These are phyloP conservation scores for Limnephilus auricula DNA, from an alignment of 2,888 invertebrate genomes.

Conservation along the genomic window DNA sequence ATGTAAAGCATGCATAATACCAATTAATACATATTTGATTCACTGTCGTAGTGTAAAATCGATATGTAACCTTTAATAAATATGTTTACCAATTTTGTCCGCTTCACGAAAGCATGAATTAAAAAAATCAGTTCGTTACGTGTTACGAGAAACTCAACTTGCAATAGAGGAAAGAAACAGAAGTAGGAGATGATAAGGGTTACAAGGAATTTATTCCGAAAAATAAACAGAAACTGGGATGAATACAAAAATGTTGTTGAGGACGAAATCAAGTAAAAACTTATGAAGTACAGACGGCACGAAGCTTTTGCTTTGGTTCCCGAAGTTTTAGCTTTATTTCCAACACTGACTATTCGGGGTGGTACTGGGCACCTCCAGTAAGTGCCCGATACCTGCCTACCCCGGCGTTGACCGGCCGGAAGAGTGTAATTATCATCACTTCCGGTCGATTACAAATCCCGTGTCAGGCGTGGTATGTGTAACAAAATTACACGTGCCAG, in stretches of 20 bases:
- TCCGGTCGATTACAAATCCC: conserved; percentile 47
- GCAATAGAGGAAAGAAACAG: no score
- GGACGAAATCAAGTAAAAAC: neutral
- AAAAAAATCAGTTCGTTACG: no score
- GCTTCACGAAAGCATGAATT: neutral
- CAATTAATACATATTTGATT: neutral
- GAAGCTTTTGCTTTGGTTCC: neutral
- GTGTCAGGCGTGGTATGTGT: conserved; percentile 61
- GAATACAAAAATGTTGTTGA: neutral
- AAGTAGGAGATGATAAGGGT: neutral
- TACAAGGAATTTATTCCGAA: neutral
- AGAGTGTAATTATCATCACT: conserved; percentile 60
- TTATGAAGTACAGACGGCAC: neutral
- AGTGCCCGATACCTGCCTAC: neutral
- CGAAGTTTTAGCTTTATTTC: neutral
- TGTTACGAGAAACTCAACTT: neutral
- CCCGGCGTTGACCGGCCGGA: conserved; percentile 57
- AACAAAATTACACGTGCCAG: conserved; percentile 64
- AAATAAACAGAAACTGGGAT: neutral
- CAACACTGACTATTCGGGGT: neutral
- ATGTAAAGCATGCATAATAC: neutral
- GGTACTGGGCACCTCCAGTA: neutral
- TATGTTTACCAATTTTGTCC: neutral
- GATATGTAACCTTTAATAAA: neutral
- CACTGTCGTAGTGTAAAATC: neutral